Base-by-base conservation (phyloP, 2,797 vertebrate species). In the Coreius guichenoti region DNA sequence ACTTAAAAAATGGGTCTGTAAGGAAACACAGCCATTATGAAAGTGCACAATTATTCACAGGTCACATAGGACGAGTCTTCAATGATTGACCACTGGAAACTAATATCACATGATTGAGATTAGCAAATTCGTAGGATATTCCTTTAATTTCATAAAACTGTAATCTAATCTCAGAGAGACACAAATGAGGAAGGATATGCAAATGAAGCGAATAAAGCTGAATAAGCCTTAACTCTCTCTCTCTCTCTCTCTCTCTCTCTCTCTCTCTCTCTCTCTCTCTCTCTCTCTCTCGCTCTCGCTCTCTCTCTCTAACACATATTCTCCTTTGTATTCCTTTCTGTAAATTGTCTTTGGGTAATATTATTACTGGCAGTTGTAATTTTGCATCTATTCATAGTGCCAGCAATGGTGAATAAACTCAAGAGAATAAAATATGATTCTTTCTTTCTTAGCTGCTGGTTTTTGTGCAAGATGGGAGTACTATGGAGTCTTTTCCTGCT, bases 81-180 rank as follows among this genome's bases (percentile, higher is more conserved):
- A 83, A 29, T 39, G 17, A 67, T 47, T 76, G 73, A 76, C 45
- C 58, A 76, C 16, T 67, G 43, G 3, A 76, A 76, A 4, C 8
- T 49, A 73, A 74, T 73, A 17, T 7, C 26, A 61, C 5, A 19
- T 31, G 26, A 65, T 23, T 49, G 45, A 67, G 43, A 75, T 65
- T 75, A 65, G 43, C 43, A 65, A 45, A 3, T 23, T 65, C 14
- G 23, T 54, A 45, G n/a, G 72, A 76, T 49, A 67, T 67, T 65
- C 45, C 29, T 75, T 87, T 87, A 61, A 75, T 84, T 83, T 63
- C 49, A 45, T 56, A 36, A 45, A 39, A 8, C 17, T 31, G 31
- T 85, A 87, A 85, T 87, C 86, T 87, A 85, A 87, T 87, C 86
- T 73, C 31, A 72, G 72, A 31, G 65, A 78, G 69, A 82, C 79